Evolutionary conservation across 2,888 invertebrate genomes (phyloP).

Genomic region (Muscina levida): DNA sequence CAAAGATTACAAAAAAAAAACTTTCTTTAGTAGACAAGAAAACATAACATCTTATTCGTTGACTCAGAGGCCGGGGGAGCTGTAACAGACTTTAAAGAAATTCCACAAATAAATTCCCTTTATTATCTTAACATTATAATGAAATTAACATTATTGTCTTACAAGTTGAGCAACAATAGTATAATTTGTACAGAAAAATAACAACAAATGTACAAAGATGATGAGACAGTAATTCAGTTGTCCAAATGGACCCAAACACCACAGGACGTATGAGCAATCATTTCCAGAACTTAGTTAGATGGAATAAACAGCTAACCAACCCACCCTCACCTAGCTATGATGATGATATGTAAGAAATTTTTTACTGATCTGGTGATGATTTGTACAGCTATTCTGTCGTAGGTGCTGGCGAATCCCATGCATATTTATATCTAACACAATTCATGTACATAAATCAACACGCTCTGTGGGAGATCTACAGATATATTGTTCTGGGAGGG

Average conservation of each 20-base stretch:
- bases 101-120: background rate
- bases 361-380: background rate
- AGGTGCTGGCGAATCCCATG: too few relatives aligned
- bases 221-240: background rate
- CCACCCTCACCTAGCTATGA: background rate
- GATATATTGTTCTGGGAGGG: too few relatives aligned
- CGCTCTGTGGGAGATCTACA: slow-evolving; percentile 42
- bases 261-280: background rate
- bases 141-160: slow-evolving; percentile 10
- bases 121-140: background rate
- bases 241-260: background rate
- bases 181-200: slow-evolving; percentile 5
- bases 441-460: slow-evolving; percentile 49
- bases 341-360: slow-evolving; percentile 13
- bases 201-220: background rate
- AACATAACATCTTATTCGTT: background rate
- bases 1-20: too few relatives aligned
- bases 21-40: background rate
- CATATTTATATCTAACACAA: too few relatives aligned
- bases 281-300: background rate
- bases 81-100: background rate
- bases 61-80: background rate
- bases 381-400: too few relatives aligned
- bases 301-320: too few relatives aligned
- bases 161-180: background rate